These are phyloP conservation scores for Pterocles gutturalis DNA, from an alignment of 2,113 vertebrate genomes.

Conservation along the genomic window DNA sequence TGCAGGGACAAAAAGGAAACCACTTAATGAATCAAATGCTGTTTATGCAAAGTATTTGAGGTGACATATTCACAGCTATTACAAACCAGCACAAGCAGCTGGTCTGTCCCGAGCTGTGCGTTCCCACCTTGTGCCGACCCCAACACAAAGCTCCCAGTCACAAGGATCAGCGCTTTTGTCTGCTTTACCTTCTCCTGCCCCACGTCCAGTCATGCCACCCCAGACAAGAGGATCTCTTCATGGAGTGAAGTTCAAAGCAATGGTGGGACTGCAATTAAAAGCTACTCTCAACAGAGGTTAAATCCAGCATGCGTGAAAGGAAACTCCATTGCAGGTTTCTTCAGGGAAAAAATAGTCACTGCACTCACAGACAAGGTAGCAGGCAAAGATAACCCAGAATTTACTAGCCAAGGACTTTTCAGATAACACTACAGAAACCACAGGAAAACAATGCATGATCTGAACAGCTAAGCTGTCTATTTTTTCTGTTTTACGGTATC, in stretches of 20 bases:
- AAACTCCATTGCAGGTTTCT: background rate
- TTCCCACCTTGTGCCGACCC: background rate
- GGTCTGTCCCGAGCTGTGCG: background rate
- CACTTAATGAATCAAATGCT: background rate
- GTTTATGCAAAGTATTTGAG: background rate
- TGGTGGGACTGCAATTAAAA: background rate
- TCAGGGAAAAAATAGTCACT: background rate
- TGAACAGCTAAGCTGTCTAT: background rate
- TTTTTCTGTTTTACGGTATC: background rate
- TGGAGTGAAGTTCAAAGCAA: accelerated
- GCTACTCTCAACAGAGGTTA: background rate
- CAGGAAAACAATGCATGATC: background rate
- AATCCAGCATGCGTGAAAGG: background rate
- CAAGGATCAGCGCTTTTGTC: background rate
- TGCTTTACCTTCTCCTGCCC: background rate
- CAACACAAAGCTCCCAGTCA: background rate
- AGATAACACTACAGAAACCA: accelerated
- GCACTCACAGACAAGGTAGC: background rate
- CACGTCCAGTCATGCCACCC: background rate
- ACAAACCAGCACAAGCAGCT: background rate
- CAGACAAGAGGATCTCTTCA: background rate
- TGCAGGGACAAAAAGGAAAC: background rate
- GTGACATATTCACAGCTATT: background rate
- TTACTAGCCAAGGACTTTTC: background rate
- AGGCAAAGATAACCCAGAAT: background rate